Conservation (phyloP, 2,888 invertebrate species). For the Branchellion lobata region DNA sequence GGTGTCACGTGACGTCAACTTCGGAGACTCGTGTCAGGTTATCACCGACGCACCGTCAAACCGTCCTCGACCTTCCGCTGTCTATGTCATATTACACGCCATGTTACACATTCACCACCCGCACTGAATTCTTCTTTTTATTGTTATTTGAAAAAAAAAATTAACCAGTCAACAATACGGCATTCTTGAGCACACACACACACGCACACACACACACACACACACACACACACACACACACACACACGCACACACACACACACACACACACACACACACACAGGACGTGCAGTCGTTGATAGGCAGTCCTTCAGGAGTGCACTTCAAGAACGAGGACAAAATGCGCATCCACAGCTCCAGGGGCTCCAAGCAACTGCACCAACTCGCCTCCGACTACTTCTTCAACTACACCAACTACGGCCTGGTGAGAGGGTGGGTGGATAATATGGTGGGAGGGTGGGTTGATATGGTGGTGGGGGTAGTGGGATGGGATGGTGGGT, state of each 20-base stretch:
- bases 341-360: conserved; percentile 84
- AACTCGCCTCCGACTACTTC: conserved; percentile 82
- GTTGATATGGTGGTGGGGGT: no score
- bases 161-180: no score
- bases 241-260: no score
- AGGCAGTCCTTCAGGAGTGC: conserved; percentile 87
- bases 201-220: no score
- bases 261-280: no score
- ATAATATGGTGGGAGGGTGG: no score
- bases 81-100: no score
- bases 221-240: no score
- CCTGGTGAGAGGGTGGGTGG: conserved; percentile 69
- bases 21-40: conserved; percentile 59
- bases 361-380: conserved; percentile 57
- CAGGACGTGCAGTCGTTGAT: conserved; percentile 80
- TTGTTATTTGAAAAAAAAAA: neutral
- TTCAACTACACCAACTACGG: conserved; percentile 97
- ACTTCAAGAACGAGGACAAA: conserved; percentile 97
- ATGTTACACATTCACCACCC: neutral
- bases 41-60: no score
- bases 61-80: no score
- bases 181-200: no score
- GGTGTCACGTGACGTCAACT: conserved; percentile 53
- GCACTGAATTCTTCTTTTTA: neutral
- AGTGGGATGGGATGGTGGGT: no score